A percentile compares a stretch with the other conserved stretches of the same genome.
phyloP scores from a whole-genome alignment of 2,113 vertebrate genomes.

The Trachemys scripta region DNA sequence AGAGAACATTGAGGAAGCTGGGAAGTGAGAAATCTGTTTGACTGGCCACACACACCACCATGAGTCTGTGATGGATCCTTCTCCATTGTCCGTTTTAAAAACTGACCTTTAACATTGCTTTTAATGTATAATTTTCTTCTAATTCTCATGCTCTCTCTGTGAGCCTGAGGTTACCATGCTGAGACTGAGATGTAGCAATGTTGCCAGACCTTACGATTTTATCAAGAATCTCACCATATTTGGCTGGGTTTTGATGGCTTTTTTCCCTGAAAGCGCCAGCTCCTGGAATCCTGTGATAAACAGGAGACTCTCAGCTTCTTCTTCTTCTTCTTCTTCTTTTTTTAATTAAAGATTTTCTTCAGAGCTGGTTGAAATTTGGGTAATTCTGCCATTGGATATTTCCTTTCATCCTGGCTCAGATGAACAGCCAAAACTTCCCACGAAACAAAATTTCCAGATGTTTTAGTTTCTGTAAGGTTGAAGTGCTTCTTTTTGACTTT shows the following conservation, averaged over 20 bases:
- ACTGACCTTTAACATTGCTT: background rate
- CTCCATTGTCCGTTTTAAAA: background rate
- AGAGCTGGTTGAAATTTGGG: background rate
- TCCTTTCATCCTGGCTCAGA: background rate
- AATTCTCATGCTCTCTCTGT: background rate
- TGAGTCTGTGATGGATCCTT: background rate
- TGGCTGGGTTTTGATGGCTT: background rate
- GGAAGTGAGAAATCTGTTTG: background rate
- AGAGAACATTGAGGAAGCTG: background rate
- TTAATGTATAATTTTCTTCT: background rate
- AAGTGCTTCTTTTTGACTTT: background rate
- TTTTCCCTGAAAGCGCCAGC: background rate
- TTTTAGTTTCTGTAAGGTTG: background rate
- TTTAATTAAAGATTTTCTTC: background rate
- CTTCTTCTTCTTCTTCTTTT: no score
- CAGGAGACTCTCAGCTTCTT: background rate
- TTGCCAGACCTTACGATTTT: background rate
- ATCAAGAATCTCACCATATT: background rate
- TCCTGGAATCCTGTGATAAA: background rate
- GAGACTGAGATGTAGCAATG: background rate
- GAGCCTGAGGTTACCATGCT: background rate
- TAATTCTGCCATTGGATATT: background rate
- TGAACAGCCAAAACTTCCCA: background rate
- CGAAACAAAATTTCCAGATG: background rate
- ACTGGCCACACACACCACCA: background rate